These are phyloP conservation scores for Punctoribates punctum DNA, from an alignment of 2,888 invertebrate genomes.

Conservation along the genomic window DNA sequence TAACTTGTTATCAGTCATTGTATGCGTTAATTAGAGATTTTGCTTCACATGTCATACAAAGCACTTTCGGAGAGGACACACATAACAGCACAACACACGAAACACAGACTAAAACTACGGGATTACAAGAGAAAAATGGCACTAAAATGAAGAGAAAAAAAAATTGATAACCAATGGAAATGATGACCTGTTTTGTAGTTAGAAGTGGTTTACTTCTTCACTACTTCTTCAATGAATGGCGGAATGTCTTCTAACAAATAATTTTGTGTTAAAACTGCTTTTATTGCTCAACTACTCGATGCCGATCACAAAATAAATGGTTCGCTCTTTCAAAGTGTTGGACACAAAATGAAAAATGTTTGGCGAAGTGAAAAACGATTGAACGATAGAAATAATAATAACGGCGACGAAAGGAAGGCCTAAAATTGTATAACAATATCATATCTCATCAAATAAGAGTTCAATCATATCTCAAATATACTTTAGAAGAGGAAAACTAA, in stretches of 20 bases:
- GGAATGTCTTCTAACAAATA: conserved; percentile 21
- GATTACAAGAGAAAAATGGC: not conserved
- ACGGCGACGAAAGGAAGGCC: not conserved
- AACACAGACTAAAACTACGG: not conserved
- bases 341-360: not conserved
- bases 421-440: conserved; percentile 20
- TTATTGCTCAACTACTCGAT: conserved; percentile 18
- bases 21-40: conserved; percentile 29
- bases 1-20: not conserved
- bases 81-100: not conserved
- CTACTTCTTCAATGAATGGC: conserved; percentile 2
- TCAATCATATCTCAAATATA: conserved; percentile 20
- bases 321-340: conserved; percentile 15
- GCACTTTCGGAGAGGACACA: not conserved
- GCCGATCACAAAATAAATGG: conserved; percentile 28
- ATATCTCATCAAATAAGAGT: conserved; percentile 29
- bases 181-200: too few species aligned
- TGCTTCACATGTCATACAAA: conserved; percentile 24
- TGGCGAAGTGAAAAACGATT: not conserved
- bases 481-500: not conserved
- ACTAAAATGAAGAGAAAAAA: not conserved
- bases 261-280: conserved; percentile 23
- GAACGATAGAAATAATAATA: not conserved
- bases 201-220: not conserved
- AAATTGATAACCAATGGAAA: not conserved